These are phyloP conservation scores for Acanthurus lineatus DNA, from an alignment of 2,797 vertebrate species.

Conservation along the genomic window DNA sequence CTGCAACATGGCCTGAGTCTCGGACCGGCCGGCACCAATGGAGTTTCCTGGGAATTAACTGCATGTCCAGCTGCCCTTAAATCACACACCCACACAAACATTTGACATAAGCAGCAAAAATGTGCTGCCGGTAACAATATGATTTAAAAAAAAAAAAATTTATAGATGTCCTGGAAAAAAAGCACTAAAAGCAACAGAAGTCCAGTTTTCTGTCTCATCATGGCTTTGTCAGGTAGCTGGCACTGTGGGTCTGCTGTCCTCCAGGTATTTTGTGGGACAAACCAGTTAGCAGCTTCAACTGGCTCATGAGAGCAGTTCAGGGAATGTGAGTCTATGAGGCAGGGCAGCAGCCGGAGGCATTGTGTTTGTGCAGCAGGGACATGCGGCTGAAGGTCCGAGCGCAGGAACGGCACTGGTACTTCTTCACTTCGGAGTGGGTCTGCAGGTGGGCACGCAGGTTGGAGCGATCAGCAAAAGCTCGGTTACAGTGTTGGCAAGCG, in stretches of 20 bases:
- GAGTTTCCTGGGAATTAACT: constrained; percentile 85
- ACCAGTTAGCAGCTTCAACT: constrained; percentile 25
- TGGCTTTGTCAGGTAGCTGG: constrained; percentile 15
- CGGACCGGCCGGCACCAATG: constrained; percentile 86
- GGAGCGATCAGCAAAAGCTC: constrained; percentile 97
- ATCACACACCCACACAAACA: constrained; percentile 52
- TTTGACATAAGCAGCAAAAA: constrained; percentile 27
- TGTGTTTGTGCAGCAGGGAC: constrained; percentile 98
- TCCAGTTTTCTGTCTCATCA: constrained; percentile 9
- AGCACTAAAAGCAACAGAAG: constrained; percentile 57
- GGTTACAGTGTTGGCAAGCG: constrained; percentile 92
- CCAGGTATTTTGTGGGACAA: neutral
- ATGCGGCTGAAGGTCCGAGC: constrained; percentile 98
- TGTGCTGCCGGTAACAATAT: constrained; percentile 21
- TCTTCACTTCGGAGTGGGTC: constrained; percentile 98
- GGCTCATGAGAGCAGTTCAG: constrained; percentile 17
- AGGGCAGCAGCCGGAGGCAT: constrained; percentile 89
- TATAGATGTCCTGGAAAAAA: constrained; percentile 50
- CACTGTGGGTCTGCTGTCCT: constrained; percentile 16
- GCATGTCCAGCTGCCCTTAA: constrained; percentile 78
- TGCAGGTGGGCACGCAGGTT: constrained; percentile 98
- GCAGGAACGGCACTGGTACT: constrained; percentile 95
- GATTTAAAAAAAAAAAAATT: neutral
- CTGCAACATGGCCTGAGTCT: constrained; percentile 83
- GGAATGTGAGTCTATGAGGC: constrained; percentile 72